Base-by-base conservation (phyloP, 2,113 vertebrate species). In the Opisthocomus hoazin region DNA sequence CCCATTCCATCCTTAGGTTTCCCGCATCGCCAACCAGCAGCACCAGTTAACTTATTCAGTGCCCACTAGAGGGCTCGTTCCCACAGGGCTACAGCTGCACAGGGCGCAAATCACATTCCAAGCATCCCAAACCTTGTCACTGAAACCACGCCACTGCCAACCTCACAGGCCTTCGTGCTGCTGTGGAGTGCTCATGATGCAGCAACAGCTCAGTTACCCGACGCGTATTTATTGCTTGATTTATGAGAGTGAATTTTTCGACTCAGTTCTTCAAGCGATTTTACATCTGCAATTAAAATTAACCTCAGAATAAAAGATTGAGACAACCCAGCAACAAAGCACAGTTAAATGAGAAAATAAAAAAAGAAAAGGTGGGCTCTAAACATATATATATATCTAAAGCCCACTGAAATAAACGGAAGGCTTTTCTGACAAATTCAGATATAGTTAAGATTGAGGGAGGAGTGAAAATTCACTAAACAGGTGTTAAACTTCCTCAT, bases 61-160 rank as follows among this genome's bases (percentile, higher is more conserved):
- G 17, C 48, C 94, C 97, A 63, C 86, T 46, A 95, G 97, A 91
- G 90, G 95, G 93, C 90, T 34, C 66, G 1, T 71, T 92, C 75
- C 65, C 76, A 71, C 0, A 24, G 50, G 9, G 39, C 20, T 91
- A 36, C 45, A 30, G n/a, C 20, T 21, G 15, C 60, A 7, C 10
- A 3, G 34, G 4, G 23, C 3, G 21, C 41, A 57, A 41, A 75
- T 26, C 12, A 36, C 17, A 20, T 30, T 1, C 15, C 4, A 12
- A 58, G 34, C 39, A n/a, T 9, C 17, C 54, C 4, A 39, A 12
- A 12, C 20, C 32, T 30, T 17, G 9, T 10, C 61, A 61, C 9
- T 45, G 48, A 76, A 57, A 57, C 51, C n/a, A 11, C 8, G 17
- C 23, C 46, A 5, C 10, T 26, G 15, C 0, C 1, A 84, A 37